These are phyloP conservation scores for Trichogramma pretiosum DNA, from an alignment of 1,140 invertebrate species.

Conservation along the genomic window DNA sequence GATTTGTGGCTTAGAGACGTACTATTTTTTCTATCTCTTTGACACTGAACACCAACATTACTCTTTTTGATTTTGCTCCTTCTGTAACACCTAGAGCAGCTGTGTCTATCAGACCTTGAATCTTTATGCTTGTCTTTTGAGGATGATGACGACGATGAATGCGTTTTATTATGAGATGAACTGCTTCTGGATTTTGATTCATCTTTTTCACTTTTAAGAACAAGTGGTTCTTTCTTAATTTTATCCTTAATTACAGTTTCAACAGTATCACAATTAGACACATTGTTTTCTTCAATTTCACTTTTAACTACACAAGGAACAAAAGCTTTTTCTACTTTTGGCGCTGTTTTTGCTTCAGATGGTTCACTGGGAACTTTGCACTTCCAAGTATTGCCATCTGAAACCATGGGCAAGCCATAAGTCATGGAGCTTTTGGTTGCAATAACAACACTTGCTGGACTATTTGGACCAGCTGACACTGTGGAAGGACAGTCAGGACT, in stretches of 20 bases:
- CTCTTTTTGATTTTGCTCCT: constrained; percentile 52
- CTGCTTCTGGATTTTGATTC: constrained; percentile 4
- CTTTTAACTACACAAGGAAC: not conserved
- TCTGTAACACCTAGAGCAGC: constrained; percentile 53
- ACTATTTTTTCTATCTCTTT: constrained; percentile 34
- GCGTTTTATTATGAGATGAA: constrained; percentile 19
- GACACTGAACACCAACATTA: constrained; percentile 56
- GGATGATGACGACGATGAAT: constrained; percentile 26
- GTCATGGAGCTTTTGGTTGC: constrained; percentile 23
- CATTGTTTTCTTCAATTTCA: constrained; percentile 5
- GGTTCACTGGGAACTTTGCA: constrained; percentile 7
- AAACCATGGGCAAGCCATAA: constrained; percentile 22
- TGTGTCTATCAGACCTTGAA: constrained; percentile 38
- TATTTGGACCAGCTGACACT: constrained; percentile 29
- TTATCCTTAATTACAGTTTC: not conserved
- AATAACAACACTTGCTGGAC: constrained; percentile 26
- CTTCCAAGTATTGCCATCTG: constrained; percentile 24
- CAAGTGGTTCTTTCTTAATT: constrained; percentile 22
- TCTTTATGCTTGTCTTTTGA: constrained; percentile 34
- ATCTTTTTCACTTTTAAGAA: constrained; percentile 7
- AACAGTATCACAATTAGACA: not conserved
- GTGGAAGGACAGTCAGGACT: constrained; percentile 40
- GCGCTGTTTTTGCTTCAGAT: not conserved
- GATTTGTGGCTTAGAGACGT: too few species aligned
- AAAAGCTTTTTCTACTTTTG: constrained; percentile 2